Percentiles rank a stretch among this genome's conserved stretches.
Conservation (phyloP, 1,140 invertebrate species). For the Phenacoccus solenopsis region DNA sequence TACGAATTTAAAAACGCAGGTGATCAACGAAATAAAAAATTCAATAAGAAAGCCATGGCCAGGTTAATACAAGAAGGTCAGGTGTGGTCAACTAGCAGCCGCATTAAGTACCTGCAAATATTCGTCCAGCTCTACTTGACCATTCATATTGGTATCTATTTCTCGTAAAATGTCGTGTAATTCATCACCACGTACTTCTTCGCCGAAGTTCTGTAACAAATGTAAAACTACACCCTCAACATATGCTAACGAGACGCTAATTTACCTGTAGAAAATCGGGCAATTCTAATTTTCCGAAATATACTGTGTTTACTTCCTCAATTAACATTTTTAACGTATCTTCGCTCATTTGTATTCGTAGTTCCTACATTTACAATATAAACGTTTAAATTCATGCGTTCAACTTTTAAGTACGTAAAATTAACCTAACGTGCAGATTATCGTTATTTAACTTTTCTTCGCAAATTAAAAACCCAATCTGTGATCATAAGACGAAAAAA, state of each 20-base stretch:
- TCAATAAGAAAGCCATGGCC: background rate
- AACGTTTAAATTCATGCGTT: background rate
- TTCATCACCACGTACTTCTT: constrained; percentile 85
- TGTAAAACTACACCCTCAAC: background rate
- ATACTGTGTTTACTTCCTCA: constrained; percentile 50
- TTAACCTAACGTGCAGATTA: too few species aligned
- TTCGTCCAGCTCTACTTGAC: constrained; percentile 96
- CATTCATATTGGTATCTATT: constrained; percentile 99
- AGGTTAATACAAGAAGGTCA: too few species aligned
- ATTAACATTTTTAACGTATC: constrained; percentile 50
- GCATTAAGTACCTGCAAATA: constrained; percentile 77
- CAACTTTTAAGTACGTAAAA: too few species aligned
- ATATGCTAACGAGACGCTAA: background rate
- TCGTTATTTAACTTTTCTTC: too few species aligned
- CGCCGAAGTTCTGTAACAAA: constrained; percentile 64
- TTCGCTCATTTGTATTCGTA: constrained; percentile 47
- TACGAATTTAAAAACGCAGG: background rate
- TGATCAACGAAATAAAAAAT: background rate
- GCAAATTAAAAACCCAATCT: too few species aligned
- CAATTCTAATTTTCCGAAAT: constrained; percentile 56
- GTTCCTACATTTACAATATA: constrained; percentile 34
- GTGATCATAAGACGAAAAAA: too few species aligned
- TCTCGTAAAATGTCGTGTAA: constrained; percentile 94
- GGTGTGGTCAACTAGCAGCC: background rate
- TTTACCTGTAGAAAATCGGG: constrained; percentile 61